Evolutionary conservation across 2,888 invertebrate species (phyloP).

Genomic region (Pachycephus smyrnensis): DNA sequence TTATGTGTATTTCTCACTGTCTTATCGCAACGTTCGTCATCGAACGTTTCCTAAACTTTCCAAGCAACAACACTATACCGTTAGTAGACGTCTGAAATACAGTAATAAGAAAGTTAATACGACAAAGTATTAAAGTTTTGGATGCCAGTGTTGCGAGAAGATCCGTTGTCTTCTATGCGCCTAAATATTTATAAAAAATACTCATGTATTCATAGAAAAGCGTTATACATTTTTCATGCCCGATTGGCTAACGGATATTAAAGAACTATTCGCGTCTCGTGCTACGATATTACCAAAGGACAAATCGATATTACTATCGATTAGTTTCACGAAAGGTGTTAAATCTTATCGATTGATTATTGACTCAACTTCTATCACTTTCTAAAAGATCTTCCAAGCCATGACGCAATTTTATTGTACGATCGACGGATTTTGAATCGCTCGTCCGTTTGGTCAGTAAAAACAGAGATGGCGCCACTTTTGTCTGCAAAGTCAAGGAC

Average conservation of each 20-base stretch:
- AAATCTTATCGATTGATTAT: not conserved
- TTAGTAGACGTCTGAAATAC: not conserved
- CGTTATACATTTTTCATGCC: not conserved
- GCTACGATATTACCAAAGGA: not conserved
- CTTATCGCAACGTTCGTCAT: not conserved
- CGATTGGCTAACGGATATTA: not conserved
- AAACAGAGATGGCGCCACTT: not conserved
- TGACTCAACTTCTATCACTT: not conserved
- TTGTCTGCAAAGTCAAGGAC: not conserved
- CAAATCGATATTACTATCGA: not conserved
- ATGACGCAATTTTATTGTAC: not conserved
- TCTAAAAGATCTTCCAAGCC: not conserved
- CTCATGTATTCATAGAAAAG: not conserved
- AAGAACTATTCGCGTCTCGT: not conserved
- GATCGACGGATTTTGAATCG: not conserved
- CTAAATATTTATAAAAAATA: not conserved
- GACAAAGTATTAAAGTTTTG: too few relatives aligned
- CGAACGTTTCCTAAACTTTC: not conserved
- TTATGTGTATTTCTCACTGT: not conserved
- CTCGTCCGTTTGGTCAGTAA: not conserved
- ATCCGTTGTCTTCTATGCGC: not conserved
- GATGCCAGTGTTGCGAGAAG: not conserved
- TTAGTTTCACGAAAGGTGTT: not conserved
- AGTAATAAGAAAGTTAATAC: not conserved
- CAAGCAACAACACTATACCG: not conserved